Percentiles rank a stretch among this genome's conserved stretches.
Conservation (phyloP, 2,888 invertebrate genomes). For the Diaphora mendica region DNA sequence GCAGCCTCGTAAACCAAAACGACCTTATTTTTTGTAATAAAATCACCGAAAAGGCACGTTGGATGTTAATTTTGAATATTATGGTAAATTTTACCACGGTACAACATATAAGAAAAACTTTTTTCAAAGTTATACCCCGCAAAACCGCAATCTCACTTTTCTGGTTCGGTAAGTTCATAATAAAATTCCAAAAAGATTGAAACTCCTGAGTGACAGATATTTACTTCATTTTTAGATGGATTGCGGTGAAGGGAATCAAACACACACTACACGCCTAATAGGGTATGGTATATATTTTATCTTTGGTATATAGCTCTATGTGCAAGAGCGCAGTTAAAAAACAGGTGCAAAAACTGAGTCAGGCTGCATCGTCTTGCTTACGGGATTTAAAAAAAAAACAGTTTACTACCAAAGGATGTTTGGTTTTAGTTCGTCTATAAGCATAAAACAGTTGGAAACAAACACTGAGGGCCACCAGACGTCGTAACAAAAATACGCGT, state of each 20-base stretch:
- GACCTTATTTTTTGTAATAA: conserved; percentile 35
- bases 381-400: neutral
- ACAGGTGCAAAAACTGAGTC: no score
- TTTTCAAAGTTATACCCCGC: neutral
- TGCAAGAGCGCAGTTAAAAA: neutral
- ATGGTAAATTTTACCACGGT: conserved; percentile 6
- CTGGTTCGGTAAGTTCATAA: neutral
- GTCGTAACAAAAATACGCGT: conserved; percentile 27
- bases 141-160: neutral
- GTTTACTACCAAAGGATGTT: conserved; percentile 6
- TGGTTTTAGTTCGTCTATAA: neutral
- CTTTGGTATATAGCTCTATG: neutral
- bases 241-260: neutral
- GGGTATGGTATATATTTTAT: no score
- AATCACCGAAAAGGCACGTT: conserved; percentile 26
- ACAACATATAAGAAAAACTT: neutral
- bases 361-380: neutral
- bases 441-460: neutral
- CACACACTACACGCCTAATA: no score
- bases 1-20: conserved; percentile 40
- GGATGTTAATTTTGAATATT: conserved; percentile 32
- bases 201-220: neutral
- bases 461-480: neutral
- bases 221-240: neutral
- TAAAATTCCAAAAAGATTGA: neutral